phyloP scores from a whole-genome alignment of 1,140 invertebrate species.

The Habropoda laboriosa region DNA sequence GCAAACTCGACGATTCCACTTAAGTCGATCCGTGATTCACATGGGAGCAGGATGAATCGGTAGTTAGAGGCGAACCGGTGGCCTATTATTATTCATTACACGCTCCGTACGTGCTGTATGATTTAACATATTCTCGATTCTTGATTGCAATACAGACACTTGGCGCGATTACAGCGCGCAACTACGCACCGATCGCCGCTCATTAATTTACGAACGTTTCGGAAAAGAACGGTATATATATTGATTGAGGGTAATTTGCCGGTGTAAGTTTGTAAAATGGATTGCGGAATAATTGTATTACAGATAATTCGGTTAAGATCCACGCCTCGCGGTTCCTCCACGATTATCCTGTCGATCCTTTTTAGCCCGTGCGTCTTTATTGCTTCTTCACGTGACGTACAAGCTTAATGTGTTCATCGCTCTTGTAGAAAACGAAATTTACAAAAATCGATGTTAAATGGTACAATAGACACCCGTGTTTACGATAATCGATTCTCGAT shows the following conservation, averaged over 20 bases:
- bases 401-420: too few relatives aligned
- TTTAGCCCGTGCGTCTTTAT: neutral
- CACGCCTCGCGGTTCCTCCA: neutral
- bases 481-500: too few relatives aligned
- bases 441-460: too few relatives aligned
- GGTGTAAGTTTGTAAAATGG: conserved; percentile 11
- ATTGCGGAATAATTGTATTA: conserved; percentile 3
- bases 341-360: neutral
- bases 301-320: conserved; percentile 4
- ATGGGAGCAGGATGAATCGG: conserved; percentile 16
- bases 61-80: conserved; percentile 18
- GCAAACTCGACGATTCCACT: neutral
- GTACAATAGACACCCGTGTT: too few relatives aligned
- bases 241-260: neutral
- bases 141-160: conserved; percentile 19
- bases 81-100: conserved; percentile 44
- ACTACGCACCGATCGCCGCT: neutral
- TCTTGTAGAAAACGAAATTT: too few relatives aligned
- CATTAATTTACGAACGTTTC: neutral
- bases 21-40: conserved; percentile 11
- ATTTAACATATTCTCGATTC: conserved; percentile 21
- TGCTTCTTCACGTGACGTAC: too few relatives aligned
- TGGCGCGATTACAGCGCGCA: conserved; percentile 13
- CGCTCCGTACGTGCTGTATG: conserved; percentile 21
- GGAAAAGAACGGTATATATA: neutral